Percentiles rank a stretch among this genome's conserved stretches.
phyloP scores from a whole-genome alignment of 23 tunicate genomes.

The Clavelina lepadiformis region DNA sequence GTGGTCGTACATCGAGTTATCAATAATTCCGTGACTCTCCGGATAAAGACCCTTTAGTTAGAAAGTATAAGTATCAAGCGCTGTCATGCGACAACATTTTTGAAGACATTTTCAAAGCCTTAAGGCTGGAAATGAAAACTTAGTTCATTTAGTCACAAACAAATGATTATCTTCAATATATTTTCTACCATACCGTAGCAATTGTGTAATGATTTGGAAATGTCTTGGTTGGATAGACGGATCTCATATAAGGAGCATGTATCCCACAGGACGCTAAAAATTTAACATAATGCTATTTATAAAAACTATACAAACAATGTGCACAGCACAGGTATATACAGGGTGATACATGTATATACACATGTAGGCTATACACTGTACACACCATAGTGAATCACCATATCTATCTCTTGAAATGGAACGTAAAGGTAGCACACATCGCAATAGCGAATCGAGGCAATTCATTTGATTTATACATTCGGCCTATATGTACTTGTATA shows the following conservation, averaged over 20 bases:
- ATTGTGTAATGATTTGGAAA: slow-evolving; percentile 75
- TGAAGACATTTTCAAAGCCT: not conserved
- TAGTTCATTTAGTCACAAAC: not conserved
- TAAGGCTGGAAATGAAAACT: not conserved
- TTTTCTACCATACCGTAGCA: slow-evolving; percentile 65
- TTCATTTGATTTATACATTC: too few species aligned
- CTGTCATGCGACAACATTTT: not conserved
- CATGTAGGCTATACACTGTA: too few species aligned
- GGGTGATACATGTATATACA: too few species aligned
- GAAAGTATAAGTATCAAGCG: not conserved
- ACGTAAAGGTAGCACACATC: too few species aligned
- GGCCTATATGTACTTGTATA: too few species aligned
- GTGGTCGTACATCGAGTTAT: slow-evolving; percentile 64
- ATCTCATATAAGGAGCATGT: slow-evolving; percentile 59
- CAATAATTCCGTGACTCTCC: slow-evolving; percentile 66
- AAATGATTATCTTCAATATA: too few species aligned
- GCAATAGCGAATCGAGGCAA: too few species aligned
- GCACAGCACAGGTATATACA: too few species aligned
- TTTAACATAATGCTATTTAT: not conserved
- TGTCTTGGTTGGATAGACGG: slow-evolving; percentile 67
- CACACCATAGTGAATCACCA: too few species aligned
- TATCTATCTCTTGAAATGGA: too few species aligned
- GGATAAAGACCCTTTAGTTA: slow-evolving; percentile 60
- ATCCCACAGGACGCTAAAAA: slow-evolving; percentile 70
- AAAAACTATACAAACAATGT: too few species aligned